These are phyloP conservation scores for Chloroclysta siterata DNA, from an alignment of 2,888 invertebrate genomes.

Conservation along the genomic window DNA sequence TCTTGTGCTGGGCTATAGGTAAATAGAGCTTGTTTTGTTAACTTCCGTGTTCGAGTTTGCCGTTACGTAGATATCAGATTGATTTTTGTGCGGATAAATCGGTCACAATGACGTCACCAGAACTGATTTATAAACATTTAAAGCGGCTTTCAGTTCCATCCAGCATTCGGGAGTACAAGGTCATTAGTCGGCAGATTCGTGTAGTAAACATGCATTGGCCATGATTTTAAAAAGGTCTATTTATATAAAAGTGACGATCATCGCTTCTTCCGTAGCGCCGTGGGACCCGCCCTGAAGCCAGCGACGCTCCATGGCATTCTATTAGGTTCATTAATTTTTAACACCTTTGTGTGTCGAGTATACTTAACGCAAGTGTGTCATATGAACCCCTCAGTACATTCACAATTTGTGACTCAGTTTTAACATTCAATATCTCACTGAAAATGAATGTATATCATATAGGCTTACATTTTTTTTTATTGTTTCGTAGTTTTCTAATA, in stretches of 20 bases:
- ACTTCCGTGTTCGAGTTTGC: conserved; percentile 29
- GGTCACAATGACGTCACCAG: conserved; percentile 79
- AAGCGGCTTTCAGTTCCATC: conserved; percentile 73
- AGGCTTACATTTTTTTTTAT: no score
- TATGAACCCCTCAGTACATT: conserved; percentile 1
- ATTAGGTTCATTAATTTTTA: conserved; percentile 39
- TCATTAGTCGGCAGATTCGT: conserved; percentile 68
- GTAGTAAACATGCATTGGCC: conserved; percentile 75
- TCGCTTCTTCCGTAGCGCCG: conserved; percentile 43
- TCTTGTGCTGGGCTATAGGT: conserved; percentile 4
- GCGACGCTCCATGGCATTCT: conserved; percentile 42
- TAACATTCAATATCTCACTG: no score
- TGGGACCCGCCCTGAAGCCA: conserved; percentile 67
- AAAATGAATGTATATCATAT: no score
- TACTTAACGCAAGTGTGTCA: conserved; percentile 19
- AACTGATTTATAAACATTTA: conserved; percentile 77
- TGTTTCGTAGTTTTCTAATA: no score
- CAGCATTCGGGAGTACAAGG: conserved; percentile 74
- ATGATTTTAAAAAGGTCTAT: conserved; percentile 69
- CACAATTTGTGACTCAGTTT: background rate
- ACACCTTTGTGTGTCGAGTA: conserved; percentile 21
- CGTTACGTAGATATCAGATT: conserved; percentile 46
- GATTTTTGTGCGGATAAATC: conserved; percentile 63
- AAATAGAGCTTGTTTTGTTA: conserved; percentile 9
- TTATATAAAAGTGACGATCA: conserved; percentile 64